phyloP scores from a whole-genome alignment of 2,797 vertebrate genomes.

The Luscinia luscinia region DNA sequence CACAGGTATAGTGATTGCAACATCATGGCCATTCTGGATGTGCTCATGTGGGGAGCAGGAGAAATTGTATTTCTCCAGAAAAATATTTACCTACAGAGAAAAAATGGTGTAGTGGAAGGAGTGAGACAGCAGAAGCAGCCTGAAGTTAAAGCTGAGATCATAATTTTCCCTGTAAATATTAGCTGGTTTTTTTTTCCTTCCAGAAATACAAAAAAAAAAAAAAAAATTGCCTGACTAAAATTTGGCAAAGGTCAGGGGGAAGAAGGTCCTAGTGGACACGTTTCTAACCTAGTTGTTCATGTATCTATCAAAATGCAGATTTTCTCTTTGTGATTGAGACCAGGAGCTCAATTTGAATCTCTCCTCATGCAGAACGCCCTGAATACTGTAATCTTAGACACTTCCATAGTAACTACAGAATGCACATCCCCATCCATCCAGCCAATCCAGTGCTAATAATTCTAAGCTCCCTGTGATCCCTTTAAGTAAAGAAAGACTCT shows the following conservation, averaged over 20 bases:
- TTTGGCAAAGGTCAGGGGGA: neutral
- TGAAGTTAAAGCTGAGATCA: neutral
- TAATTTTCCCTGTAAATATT: neutral
- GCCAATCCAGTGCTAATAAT: neutral
- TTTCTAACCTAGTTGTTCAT: neutral
- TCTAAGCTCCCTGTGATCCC: neutral
- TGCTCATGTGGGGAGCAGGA: neutral
- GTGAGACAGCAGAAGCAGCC: neutral
- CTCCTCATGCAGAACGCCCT: neutral
- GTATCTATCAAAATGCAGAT: neutral
- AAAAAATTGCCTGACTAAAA: neutral
- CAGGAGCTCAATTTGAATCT: neutral
- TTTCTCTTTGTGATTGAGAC: neutral
- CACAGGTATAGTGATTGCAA: accelerated
- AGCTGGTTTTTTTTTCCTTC: accelerated
- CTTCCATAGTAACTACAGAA: neutral
- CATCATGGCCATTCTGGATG: neutral
- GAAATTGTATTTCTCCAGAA: neutral
- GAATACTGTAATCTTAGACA: neutral
- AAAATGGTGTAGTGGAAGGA: neutral
- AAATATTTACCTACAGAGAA: neutral
- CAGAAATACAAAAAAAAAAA: neutral
- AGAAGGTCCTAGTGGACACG: neutral
- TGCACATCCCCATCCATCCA: neutral
- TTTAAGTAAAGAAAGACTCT: neutral